Percentiles rank a stretch among this genome's conserved stretches.
Conservation (phyloP, 2,797 vertebrate genomes). For the Hozukius guyotensis region DNA sequence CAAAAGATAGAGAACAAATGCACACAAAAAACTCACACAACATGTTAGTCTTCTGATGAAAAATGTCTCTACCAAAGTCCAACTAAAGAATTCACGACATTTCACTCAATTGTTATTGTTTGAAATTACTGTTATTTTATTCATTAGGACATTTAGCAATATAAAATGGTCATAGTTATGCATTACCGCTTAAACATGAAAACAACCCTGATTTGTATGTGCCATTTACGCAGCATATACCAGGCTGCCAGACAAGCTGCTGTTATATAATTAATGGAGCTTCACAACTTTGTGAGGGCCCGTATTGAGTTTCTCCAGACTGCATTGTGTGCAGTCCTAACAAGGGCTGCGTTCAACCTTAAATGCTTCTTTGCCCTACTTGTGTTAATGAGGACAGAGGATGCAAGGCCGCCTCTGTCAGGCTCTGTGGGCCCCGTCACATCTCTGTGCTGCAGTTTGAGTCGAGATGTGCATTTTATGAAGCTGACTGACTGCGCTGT, state of each 20-base stretch:
- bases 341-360: background rate
- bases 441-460: background rate
- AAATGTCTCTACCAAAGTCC: too few relatives aligned
- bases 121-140: too few relatives aligned
- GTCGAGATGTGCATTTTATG: background rate
- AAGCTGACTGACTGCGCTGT: background rate
- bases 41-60: too few relatives aligned
- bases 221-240: background rate
- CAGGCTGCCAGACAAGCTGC: background rate
- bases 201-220: background rate
- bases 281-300: conserved; percentile 14
- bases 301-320: conserved; percentile 32
- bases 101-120: too few relatives aligned
- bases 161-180: background rate
- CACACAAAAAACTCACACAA: too few relatives aligned
- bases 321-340: background rate
- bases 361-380: background rate
- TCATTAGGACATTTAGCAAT: background rate
- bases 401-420: background rate
- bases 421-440: background rate
- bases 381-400: background rate
- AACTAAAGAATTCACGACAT: too few relatives aligned
- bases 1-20: too few relatives aligned
- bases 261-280: conserved; percentile 40
- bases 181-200: too few relatives aligned